Conservation (phyloP, 2,797 vertebrate genomes). For the Schizothorax lantsangensis region DNA sequence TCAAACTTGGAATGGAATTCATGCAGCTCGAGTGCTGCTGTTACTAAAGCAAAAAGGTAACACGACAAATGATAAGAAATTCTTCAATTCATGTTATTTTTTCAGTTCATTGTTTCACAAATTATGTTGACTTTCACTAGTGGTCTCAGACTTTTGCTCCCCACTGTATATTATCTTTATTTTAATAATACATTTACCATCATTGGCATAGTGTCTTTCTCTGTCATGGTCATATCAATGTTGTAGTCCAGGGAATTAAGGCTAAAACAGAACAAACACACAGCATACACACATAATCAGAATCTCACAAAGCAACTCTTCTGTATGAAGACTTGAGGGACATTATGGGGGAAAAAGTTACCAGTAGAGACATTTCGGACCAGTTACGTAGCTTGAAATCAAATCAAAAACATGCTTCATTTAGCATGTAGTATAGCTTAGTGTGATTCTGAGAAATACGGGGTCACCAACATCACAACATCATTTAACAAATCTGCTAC, state of each 20-base stretch:
- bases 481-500: neutral
- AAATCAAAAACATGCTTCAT: neutral
- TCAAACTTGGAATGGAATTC: neutral
- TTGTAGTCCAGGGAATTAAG: constrained; percentile 85
- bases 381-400: constrained; percentile 23
- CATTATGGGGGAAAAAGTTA: constrained; percentile 3
- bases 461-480: neutral
- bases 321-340: neutral
- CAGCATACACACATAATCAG: constrained; percentile 36
- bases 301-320: constrained; percentile 41
- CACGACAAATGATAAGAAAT: neutral
- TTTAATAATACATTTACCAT: constrained; percentile 67
- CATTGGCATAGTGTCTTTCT: constrained; percentile 57
- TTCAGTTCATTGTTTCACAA: neutral
- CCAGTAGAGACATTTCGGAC: constrained; percentile 15
- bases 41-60: neutral
- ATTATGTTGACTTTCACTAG: neutral
- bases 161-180: neutral
- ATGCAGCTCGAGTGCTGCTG: neutral
- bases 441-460: constrained; percentile 20
- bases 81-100: neutral
- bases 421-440: neutral
- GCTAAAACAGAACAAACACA: constrained; percentile 70
- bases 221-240: constrained; percentile 67
- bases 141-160: constrained; percentile 2